Conservation (phyloP, 2,113 vertebrate genomes). For the Bucco capensis region DNA sequence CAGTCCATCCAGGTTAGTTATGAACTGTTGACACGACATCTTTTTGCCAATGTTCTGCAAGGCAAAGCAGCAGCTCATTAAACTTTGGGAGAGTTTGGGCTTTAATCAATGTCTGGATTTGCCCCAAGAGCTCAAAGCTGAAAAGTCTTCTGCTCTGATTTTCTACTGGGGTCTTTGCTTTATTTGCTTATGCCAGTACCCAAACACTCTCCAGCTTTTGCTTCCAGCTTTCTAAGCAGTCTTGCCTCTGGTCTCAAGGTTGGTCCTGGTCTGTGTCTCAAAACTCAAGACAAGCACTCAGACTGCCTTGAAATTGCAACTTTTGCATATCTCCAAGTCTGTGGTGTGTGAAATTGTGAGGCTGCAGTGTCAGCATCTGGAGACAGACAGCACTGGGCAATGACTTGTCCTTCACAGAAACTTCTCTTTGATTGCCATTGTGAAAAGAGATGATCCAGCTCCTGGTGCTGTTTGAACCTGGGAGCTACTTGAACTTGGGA, state of each 20-base stretch:
- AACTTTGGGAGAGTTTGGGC: not conserved
- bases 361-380: not conserved
- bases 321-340: not conserved
- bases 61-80: constrained; percentile 41
- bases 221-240: not conserved
- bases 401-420: not conserved
- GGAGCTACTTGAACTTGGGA: too few relatives aligned
- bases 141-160: not conserved
- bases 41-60: constrained; percentile 96
- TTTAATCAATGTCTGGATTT: not conserved
- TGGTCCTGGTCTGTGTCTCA: not conserved
- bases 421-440: not conserved
- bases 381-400: not conserved
- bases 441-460: not conserved
- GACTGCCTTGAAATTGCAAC: not conserved
- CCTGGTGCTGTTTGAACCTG: not conserved
- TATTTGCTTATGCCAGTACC: not conserved
- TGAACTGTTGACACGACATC: constrained; percentile 96
- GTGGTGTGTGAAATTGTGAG: not conserved
- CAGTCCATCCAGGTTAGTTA: constrained; percentile 91
- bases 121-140: not conserved
- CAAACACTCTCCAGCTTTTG: not conserved
- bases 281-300: not conserved
- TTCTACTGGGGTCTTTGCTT: not conserved
- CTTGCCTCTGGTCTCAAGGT: not conserved